Conservation (phyloP, 2,797 vertebrate genomes). For the Chloroceryle inda region DNA sequence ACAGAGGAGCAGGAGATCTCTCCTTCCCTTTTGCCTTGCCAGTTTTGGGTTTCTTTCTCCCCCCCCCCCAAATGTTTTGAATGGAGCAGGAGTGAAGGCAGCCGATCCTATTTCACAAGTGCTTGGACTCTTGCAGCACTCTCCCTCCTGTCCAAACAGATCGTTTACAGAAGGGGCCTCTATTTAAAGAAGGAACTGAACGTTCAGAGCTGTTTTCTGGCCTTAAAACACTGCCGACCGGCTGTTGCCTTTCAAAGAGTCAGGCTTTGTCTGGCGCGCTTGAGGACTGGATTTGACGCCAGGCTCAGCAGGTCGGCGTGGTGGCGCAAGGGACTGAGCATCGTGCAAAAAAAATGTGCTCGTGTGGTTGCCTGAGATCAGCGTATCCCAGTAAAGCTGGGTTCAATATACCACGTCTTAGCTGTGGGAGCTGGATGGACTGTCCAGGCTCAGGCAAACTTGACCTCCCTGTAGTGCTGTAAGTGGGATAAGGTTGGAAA, state of each 20-base stretch:
- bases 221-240: conserved; percentile 20
- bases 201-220: conserved; percentile 63
- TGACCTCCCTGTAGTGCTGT: background rate
- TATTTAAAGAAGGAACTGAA: conserved; percentile 73
- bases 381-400: background rate
- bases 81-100: conserved; percentile 30
- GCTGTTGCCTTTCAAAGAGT: conserved; percentile 53
- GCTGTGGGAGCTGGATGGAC: background rate
- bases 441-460: background rate
- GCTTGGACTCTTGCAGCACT: conserved; percentile 59
- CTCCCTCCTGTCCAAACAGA: conserved; percentile 73
- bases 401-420: background rate
- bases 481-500: background rate
- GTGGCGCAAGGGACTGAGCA: background rate
- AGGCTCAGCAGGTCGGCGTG: background rate
- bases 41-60: conserved; percentile 29
- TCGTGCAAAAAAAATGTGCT: background rate
- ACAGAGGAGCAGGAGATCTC: background rate
- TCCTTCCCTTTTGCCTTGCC: conserved; percentile 5
- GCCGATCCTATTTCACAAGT: conserved; percentile 71
- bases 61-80: conserved; percentile 44
- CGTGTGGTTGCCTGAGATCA: background rate
- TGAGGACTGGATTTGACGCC: background rate
- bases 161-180: conserved; percentile 74
- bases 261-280: background rate